Base-by-base conservation (phyloP, 1,140 invertebrate genomes). In the Coelopa frigida region DNA sequence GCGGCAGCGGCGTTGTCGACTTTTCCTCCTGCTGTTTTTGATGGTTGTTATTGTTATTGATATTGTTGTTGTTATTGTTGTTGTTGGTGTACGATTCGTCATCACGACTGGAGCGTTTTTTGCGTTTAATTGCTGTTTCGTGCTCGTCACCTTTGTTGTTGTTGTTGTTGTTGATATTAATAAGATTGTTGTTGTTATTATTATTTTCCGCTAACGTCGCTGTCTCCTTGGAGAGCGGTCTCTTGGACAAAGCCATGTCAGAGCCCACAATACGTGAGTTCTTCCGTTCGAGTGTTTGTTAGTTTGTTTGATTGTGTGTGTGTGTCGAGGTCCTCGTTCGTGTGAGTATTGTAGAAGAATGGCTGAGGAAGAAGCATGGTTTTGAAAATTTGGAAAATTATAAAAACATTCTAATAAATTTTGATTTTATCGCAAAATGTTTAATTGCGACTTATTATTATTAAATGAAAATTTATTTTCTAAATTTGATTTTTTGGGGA, bases 1-100 rank as follows among this genome's bases (percentile, higher is more conserved):
- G 79, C 4, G 79, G 78, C 48, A 81, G 29, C n/a, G 15, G 36
- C 26, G 17, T 40, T 52, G 31, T 21, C 32, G 47, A 45, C 1
- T 53, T 46, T 7, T 48, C 48, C 26, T 35, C n/a, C 31, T 37
- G n/a, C n/a, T n/a, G n/a, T n/a, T n/a, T 37, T 11, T 54, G 52
- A 24, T 22, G 8, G 20, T 23, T 36, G 24, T 11, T 46, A 15
- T 31, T 46, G 15, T 6, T 21, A 18, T 18, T 53, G n/a, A 32
- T 50, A 6, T 48, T 54, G 35, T 48, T 44, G 44, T 50, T 53
- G 18, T 49, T 57, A 35, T 61, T 61, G 46, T 60, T 61, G 46
- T 52, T 59, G 17, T 37, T 54, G 23, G 27, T 39, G 26, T 51
- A 22, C 1, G 57, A 35, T 31, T 68, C 65, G 18, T 68, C 65